A percentile compares a stretch with the other conserved stretches of the same genome.
Conservation (phyloP, 2,888 invertebrate genomes). For the Apamea crenata region DNA sequence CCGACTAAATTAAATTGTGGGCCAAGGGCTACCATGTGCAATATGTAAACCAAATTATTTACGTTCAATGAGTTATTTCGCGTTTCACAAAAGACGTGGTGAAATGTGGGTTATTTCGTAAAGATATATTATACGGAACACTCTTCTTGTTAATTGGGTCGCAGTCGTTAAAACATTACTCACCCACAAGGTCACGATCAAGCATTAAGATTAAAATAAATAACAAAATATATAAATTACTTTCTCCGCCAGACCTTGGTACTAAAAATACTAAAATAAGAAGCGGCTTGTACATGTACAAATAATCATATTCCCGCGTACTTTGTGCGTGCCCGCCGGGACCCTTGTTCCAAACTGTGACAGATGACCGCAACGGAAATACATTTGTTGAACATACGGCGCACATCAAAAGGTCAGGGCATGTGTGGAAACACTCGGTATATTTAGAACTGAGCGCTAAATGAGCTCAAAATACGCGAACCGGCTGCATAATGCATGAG, state of each 20-base stretch:
- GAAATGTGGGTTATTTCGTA: conserved; percentile 14
- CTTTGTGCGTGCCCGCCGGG: conserved; percentile 51
- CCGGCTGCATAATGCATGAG: conserved; percentile 65
- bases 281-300: conserved; percentile 54
- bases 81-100: conserved; percentile 27
- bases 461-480: conserved; percentile 61
- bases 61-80: conserved; percentile 31
- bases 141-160: conserved; percentile 39
- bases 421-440: conserved; percentile 73
- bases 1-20: conserved; percentile 43
- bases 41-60: conserved; percentile 41
- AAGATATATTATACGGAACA: conserved; percentile 9
- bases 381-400: conserved; percentile 74
- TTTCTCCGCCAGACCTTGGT: conserved; percentile 63
- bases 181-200: conserved; percentile 47
- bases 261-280: conserved; percentile 67
- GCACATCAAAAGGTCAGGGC: conserved; percentile 77
- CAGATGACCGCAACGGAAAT: conserved; percentile 79
- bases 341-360: conserved; percentile 75
- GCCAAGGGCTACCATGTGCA: conserved; percentile 58
- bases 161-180: conserved; percentile 31
- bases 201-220: conserved; percentile 49
- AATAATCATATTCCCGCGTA: conserved; percentile 39
- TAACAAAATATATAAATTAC: conserved; percentile 41
- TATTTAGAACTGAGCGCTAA: conserved; percentile 72